Conservation (phyloP, 2,113 vertebrate species). For the Baryphthengus martii region DNA sequence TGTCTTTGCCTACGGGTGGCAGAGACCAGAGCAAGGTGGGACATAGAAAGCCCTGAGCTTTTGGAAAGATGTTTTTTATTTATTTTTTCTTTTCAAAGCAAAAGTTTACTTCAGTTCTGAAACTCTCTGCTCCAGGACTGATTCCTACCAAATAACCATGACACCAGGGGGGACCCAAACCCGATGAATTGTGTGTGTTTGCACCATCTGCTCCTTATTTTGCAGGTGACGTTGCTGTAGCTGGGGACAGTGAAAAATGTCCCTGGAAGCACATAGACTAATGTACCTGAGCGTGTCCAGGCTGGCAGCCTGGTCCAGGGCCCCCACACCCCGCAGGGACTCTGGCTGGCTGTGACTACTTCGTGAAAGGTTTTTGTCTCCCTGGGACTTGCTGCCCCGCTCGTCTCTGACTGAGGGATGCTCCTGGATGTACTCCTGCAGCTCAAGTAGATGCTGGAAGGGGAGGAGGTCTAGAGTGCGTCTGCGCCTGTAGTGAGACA, state of each 20-base stretch:
- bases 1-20: background rate
- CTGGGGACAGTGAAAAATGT: background rate
- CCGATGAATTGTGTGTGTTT: background rate
- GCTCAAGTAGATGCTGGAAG: background rate
- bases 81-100: background rate
- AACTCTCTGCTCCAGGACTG: background rate
- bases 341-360: background rate
- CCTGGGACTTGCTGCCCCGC: background rate
- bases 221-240: background rate
- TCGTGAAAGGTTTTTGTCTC: background rate
- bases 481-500: fast-evolving
- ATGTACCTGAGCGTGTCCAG: background rate
- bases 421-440: background rate
- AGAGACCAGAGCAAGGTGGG: background rate
- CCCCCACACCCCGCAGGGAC: fast-evolving
- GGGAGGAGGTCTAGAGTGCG: background rate
- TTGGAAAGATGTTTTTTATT: background rate
- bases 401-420: background rate
- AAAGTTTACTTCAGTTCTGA: constrained; percentile 1
- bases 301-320: background rate
- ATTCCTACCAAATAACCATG: background rate
- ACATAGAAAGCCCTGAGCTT: background rate
- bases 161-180: background rate
- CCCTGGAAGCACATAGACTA: background rate
- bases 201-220: constrained; percentile 40